These are phyloP conservation scores for Blomia tropicalis DNA, from an alignment of 2,888 invertebrate genomes.

Conservation along the genomic window DNA sequence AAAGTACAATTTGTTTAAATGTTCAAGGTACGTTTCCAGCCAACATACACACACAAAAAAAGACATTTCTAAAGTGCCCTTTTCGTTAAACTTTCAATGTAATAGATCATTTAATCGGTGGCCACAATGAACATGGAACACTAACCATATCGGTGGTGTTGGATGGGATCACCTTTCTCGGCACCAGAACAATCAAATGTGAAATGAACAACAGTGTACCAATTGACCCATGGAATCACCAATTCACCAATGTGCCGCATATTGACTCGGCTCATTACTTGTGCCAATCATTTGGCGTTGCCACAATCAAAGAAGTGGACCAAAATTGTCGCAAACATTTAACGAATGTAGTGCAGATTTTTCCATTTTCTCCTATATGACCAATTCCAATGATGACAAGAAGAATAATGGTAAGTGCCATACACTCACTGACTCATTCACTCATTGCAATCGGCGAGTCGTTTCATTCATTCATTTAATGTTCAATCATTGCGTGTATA, in stretches of 20 bases:
- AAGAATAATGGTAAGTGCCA: neutral
- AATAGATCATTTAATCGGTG: neutral
- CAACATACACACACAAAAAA: neutral
- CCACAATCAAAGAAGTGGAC: slow-evolving; percentile 58
- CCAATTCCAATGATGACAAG: neutral
- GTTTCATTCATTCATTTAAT: too few relatives aligned
- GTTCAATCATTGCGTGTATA: too few relatives aligned
- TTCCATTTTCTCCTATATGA: neutral
- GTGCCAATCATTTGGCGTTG: slow-evolving; percentile 70
- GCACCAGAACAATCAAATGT: slow-evolving; percentile 68
- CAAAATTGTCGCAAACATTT: slow-evolving; percentile 47
- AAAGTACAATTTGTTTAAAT: neutral
- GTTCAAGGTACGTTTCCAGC: neutral
- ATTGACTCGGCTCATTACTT: slow-evolving; percentile 60
- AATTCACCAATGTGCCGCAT: slow-evolving; percentile 60
- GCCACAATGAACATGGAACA: neutral
- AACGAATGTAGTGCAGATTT: slow-evolving; percentile 28
- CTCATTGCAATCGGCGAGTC: too few relatives aligned
- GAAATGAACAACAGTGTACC: slow-evolving; percentile 57
- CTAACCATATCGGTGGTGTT: neutral
- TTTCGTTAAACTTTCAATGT: neutral
- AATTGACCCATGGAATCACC: too few relatives aligned
- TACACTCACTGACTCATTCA: too few relatives aligned
- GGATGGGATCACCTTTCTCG: slow-evolving; percentile 40
- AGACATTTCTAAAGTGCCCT: neutral